Percentiles rank a stretch among this genome's conserved stretches.
phyloP scores from a whole-genome alignment of 2,888 invertebrate species.

The Scaptomyza tumidula region DNA sequence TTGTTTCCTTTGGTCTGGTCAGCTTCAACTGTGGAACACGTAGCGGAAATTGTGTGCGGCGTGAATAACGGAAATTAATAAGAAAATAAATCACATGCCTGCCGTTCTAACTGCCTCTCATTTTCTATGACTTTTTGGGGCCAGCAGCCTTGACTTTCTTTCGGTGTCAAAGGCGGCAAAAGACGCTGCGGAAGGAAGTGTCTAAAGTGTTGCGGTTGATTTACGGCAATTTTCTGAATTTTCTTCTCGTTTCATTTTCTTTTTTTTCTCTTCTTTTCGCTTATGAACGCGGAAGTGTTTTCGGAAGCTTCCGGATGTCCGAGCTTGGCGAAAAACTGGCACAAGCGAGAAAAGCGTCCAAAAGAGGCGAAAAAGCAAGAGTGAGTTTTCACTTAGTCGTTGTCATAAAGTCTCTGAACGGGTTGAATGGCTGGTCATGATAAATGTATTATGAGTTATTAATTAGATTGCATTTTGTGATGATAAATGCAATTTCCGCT shows the following conservation, averaged over 20 bases:
- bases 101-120: slow-evolving; percentile 46
- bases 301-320: slow-evolving; percentile 56
- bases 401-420: slow-evolving; percentile 42
- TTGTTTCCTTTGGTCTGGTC: slow-evolving; percentile 34
- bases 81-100: slow-evolving; percentile 70
- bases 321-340: slow-evolving; percentile 32
- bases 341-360: slow-evolving; percentile 19
- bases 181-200: slow-evolving; percentile 60
- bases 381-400: slow-evolving; percentile 50
- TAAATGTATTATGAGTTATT: slow-evolving; percentile 55
- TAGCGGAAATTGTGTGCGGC: slow-evolving; percentile 68
- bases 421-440: slow-evolving; percentile 37
- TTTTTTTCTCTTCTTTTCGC: slow-evolving; percentile 6
- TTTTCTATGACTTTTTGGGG: slow-evolving; percentile 17
- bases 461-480: slow-evolving; percentile 33
- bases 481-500: slow-evolving; percentile 41
- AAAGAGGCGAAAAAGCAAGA: neutral
- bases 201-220: slow-evolving; percentile 68
- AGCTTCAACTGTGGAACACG: slow-evolving; percentile 46
- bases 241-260: slow-evolving; percentile 8
- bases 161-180: slow-evolving; percentile 46
- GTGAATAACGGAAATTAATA: slow-evolving; percentile 74
- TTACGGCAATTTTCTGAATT: slow-evolving; percentile 48
- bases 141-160: slow-evolving; percentile 42
- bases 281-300: slow-evolving; percentile 63